These are phyloP conservation scores for Hypena proboscidalis DNA, from an alignment of 2,888 invertebrate genomes.

Conservation along the genomic window DNA sequence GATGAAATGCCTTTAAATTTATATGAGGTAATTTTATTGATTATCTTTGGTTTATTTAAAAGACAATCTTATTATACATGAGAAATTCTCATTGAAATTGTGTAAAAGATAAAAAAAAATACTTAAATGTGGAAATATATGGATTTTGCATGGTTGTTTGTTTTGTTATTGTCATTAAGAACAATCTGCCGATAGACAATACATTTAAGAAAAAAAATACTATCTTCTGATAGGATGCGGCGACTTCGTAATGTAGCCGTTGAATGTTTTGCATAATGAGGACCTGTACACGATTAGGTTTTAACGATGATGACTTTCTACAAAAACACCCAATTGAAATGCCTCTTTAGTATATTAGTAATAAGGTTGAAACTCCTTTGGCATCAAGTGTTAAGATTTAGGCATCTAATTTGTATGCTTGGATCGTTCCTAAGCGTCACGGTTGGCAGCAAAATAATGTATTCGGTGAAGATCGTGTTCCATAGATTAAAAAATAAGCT, in stretches of 20 bases:
- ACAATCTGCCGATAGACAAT: conserved; percentile 8
- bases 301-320: conserved; percentile 81
- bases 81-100: too few relatives aligned
- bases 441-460: conserved; percentile 71
- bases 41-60: too few relatives aligned
- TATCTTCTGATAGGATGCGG: conserved; percentile 44
- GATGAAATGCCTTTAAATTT: neutral
- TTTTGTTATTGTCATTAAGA: neutral
- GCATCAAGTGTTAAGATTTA: conserved; percentile 40
- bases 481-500: conserved; percentile 60
- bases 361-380: conserved; percentile 35
- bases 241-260: conserved; percentile 62
- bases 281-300: conserved; percentile 76
- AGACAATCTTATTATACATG: too few relatives aligned
- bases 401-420: conserved; percentile 72
- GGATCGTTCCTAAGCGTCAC: conserved; percentile 64
- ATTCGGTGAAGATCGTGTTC: conserved; percentile 53
- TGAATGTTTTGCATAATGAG: conserved; percentile 74
- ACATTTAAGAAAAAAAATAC: conserved; percentile 39
- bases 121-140: too few relatives aligned
- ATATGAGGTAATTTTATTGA: too few relatives aligned
- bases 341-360: conserved; percentile 21
- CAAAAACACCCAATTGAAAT: conserved; percentile 32
- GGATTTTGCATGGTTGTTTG: too few relatives aligned
- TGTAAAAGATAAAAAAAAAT: too few relatives aligned